Evolutionary conservation across 2,888 invertebrate species (phyloP).

Genomic region (Eilema depressum): DNA sequence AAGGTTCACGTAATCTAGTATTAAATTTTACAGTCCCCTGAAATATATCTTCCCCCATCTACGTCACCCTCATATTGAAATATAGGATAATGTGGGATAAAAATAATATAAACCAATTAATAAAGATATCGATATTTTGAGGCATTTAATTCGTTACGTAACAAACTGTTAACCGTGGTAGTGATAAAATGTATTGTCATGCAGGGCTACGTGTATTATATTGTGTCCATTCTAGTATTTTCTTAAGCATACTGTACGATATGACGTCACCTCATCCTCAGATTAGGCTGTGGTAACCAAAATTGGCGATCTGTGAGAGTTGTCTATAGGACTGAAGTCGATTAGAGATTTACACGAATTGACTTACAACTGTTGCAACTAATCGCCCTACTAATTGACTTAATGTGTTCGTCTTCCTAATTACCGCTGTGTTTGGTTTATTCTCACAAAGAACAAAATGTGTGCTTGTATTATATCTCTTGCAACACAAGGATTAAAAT

Average conservation of each 20-base stretch:
- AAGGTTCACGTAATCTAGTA: neutral
- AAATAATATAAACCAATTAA: neutral
- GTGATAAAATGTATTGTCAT: conserved; percentile 4
- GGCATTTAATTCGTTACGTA: conserved; percentile 2
- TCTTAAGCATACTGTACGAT: neutral
- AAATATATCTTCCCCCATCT: too few species aligned
- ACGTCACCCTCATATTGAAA: neutral
- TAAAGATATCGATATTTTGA: neutral
- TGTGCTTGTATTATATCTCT: too few species aligned
- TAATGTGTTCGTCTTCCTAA: neutral
- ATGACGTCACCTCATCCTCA: neutral
- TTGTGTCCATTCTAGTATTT: neutral
- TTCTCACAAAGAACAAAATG: neutral
- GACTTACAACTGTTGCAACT: neutral
- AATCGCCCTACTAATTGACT: neutral
- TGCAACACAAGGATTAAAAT: too few species aligned
- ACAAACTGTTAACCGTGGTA: neutral
- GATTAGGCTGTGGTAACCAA: neutral
- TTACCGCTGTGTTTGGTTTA: neutral
- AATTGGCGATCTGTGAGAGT: neutral
- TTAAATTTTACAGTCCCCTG: neutral
- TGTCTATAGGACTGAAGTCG: neutral
- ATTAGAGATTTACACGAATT: neutral
- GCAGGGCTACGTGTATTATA: neutral
- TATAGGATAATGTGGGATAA: too few species aligned